A percentile compares a stretch with the other conserved stretches of the same genome.
phyloP scores from a whole-genome alignment of 2,888 invertebrate species.

The Phengaris alcon region DNA sequence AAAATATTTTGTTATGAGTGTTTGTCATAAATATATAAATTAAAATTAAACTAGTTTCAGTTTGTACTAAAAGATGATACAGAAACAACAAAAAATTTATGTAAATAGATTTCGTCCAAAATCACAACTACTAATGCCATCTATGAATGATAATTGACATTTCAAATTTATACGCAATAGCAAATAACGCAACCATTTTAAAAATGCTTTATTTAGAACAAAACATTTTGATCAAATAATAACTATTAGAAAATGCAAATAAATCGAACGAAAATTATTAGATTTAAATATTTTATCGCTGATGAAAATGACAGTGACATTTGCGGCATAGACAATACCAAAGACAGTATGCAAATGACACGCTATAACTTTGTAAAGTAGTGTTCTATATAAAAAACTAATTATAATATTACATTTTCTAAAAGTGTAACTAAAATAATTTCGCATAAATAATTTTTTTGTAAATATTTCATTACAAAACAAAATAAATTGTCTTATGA shows the following conservation, averaged over 20 bases:
- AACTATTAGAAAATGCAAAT: neutral
- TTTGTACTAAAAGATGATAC: constrained; percentile 53
- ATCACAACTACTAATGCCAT: constrained; percentile 59
- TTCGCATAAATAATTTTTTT: neutral
- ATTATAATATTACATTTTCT: neutral
- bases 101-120: constrained; percentile 57
- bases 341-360: neutral
- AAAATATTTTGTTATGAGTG: neutral
- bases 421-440: neutral
- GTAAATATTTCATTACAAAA: neutral
- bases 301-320: neutral
- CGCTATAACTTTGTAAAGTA: constrained; percentile 24
- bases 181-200: neutral
- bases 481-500: neutral
- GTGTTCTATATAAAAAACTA: neutral
- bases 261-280: neutral
- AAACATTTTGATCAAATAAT: neutral
- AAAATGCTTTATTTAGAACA: too few species aligned
- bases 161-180: constrained; percentile 10
- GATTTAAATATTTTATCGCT: neutral
- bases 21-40: constrained; percentile 33
- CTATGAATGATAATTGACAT: constrained; percentile 43
- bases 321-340: neutral
- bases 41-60: constrained; percentile 39
- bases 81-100: constrained; percentile 54